Percentiles rank a stretch among this genome's conserved stretches.
Evolutionary conservation across 2,797 vertebrate species (phyloP).

Genomic region (Chaetophractus vellerosus): DNA sequence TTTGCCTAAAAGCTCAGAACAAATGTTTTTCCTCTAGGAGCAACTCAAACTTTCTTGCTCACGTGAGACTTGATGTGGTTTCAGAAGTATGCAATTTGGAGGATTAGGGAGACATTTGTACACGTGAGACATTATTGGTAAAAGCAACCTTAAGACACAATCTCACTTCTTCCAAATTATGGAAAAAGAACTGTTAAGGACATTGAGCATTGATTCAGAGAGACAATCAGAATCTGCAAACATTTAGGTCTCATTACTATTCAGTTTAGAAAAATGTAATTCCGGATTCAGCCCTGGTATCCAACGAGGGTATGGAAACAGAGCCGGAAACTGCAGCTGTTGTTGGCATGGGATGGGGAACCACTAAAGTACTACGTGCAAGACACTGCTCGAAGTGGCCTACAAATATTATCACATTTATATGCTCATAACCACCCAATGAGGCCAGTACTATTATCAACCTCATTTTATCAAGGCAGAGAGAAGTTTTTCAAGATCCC

Average conservation of each 20-base stretch:
- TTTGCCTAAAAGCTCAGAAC: slow-evolving; percentile 70
- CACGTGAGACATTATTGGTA: background rate
- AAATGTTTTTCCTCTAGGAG: slow-evolving; percentile 48
- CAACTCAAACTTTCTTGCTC: background rate
- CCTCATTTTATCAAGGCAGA: background rate
- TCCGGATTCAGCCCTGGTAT: background rate
- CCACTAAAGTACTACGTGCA: background rate
- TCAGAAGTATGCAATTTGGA: background rate
- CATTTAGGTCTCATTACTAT: background rate
- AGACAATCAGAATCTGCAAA: background rate
- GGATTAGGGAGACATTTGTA: background rate
- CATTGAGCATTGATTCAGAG: background rate
- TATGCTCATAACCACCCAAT: background rate
- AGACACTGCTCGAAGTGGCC: background rate
- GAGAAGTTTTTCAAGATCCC: background rate
- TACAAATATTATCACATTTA: background rate
- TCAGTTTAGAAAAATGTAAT: background rate
- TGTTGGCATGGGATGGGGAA: background rate
- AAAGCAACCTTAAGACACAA: background rate
- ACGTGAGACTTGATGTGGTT: background rate
- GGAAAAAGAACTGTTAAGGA: background rate
- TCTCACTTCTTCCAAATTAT: background rate
- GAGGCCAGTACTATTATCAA: background rate
- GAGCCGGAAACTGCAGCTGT: background rate
- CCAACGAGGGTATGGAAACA: background rate